Evolutionary conservation across 2,113 vertebrate genomes (phyloP).

Genomic region (Alces alces): DNA sequence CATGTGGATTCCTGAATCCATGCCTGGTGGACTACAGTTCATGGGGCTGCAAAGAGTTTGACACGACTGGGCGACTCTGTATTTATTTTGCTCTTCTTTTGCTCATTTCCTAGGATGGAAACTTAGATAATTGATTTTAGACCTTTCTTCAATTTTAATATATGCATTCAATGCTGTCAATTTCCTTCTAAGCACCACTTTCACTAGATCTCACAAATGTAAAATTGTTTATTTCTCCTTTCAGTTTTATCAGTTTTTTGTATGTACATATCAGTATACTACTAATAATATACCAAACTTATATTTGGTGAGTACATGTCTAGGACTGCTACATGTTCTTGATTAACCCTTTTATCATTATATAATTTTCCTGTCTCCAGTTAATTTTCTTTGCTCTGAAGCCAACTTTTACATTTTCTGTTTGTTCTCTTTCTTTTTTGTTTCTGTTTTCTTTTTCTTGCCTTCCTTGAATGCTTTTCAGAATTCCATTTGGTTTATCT

Average conservation of each 20-base stretch:
- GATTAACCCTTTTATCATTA: not conserved
- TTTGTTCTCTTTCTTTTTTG: not conserved
- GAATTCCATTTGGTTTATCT: not conserved
- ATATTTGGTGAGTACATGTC: not conserved
- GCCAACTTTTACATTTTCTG: not conserved
- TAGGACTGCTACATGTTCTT: not conserved
- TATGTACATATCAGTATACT: not conserved
- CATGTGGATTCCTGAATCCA: not conserved
- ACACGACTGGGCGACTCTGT: not conserved
- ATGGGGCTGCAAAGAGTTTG: not conserved
- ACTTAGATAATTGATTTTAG: not conserved
- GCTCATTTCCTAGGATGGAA: not conserved
- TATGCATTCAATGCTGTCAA: not conserved
- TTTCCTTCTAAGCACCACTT: not conserved
- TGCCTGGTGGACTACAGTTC: not conserved
- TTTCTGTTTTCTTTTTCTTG: not conserved
- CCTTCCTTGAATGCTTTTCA: not conserved
- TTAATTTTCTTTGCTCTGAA: not conserved
- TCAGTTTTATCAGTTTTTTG: not conserved
- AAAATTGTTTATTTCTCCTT: not conserved
- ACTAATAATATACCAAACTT: not conserved
- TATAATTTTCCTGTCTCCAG: not conserved
- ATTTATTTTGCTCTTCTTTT: not conserved
- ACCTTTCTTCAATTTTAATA: not conserved
- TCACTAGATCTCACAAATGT: not conserved